Percentiles rank a stretch among this genome's conserved stretches.
Evolutionary conservation across 2,113 vertebrate genomes (phyloP).

Genomic region (Clarias gariepinus): DNA sequence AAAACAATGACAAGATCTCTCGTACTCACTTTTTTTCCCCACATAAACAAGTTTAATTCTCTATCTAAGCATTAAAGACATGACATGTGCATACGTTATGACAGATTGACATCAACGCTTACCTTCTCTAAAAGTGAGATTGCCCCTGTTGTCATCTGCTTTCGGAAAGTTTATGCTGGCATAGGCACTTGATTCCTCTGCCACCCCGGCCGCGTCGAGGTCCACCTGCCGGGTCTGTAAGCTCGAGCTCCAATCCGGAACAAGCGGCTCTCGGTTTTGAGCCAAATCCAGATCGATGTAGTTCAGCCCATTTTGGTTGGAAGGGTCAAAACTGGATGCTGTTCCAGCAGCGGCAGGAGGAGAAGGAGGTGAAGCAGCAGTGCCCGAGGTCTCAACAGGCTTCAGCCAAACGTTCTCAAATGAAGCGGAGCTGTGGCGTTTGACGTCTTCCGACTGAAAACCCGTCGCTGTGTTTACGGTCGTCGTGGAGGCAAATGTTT

Average conservation of each 20-base stretch:
- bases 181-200: slow-evolving; percentile 80
- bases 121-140: slow-evolving; percentile 73
- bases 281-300: slow-evolving; percentile 87
- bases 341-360: slow-evolving; percentile 8
- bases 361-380: background rate
- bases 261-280: slow-evolving; percentile 69
- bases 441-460: slow-evolving; percentile 68
- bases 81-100: too few relatives aligned
- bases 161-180: slow-evolving; percentile 88
- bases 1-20: slow-evolving; percentile 21
- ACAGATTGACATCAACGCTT: slow-evolving; percentile 8
- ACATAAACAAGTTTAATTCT: background rate
- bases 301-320: slow-evolving; percentile 80
- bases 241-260: slow-evolving; percentile 56
- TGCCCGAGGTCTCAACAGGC: slow-evolving; percentile 62
- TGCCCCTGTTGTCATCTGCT: slow-evolving; percentile 71
- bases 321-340: slow-evolving; percentile 44
- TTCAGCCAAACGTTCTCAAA: slow-evolving; percentile 86
- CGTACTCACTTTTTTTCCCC: background rate
- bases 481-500: slow-evolving; percentile 79
- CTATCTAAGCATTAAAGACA: too few relatives aligned
- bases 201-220: slow-evolving; percentile 59
- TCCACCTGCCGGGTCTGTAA: slow-evolving; percentile 62
- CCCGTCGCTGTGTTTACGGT: slow-evolving; percentile 54
- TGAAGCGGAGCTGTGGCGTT: slow-evolving; percentile 83